These are phyloP conservation scores for Trinorchestia longiramus DNA, from an alignment of 1,140 invertebrate species.

Conservation along the genomic window DNA sequence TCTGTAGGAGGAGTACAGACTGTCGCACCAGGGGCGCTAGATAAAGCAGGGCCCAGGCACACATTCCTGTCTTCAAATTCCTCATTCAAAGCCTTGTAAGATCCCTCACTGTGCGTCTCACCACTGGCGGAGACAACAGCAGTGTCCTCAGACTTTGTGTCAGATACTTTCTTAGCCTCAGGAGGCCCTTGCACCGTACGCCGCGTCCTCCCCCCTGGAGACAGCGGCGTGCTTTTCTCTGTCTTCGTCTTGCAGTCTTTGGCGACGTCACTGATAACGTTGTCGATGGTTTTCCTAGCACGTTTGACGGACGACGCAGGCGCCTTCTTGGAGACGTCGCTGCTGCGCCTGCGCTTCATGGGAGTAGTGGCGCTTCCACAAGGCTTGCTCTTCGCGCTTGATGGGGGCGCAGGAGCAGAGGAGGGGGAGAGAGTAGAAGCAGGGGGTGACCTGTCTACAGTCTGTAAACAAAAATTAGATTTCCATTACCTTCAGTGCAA, in stretches of 20 bases:
- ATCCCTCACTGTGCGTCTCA: neutral
- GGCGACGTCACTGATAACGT: neutral
- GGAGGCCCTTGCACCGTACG: neutral
- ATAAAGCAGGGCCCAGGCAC: neutral
- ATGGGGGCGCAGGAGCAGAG: neutral
- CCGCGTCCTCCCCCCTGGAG: neutral
- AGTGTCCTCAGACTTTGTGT: neutral
- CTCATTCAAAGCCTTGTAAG: neutral
- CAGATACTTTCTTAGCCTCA: neutral
- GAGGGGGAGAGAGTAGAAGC: neutral
- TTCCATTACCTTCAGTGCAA: neutral
- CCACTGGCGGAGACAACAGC: neutral
- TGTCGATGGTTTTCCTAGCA: neutral
- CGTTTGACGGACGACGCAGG: neutral
- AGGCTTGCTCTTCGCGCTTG: slow-evolving; percentile 9
- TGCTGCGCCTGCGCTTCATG: slow-evolving; percentile 32
- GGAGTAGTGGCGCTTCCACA: slow-evolving; percentile 7
- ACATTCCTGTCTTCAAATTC: neutral
- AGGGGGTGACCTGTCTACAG: slow-evolving; percentile 19
- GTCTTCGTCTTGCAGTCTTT: neutral
- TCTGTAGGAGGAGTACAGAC: neutral
- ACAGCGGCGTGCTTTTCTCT: neutral
- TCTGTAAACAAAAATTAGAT: neutral
- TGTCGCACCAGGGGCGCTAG: neutral
- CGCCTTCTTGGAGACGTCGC: slow-evolving; percentile 3